Evolutionary conservation across 2,888 invertebrate genomes (phyloP).

Genomic region (Nomada fucata): DNA sequence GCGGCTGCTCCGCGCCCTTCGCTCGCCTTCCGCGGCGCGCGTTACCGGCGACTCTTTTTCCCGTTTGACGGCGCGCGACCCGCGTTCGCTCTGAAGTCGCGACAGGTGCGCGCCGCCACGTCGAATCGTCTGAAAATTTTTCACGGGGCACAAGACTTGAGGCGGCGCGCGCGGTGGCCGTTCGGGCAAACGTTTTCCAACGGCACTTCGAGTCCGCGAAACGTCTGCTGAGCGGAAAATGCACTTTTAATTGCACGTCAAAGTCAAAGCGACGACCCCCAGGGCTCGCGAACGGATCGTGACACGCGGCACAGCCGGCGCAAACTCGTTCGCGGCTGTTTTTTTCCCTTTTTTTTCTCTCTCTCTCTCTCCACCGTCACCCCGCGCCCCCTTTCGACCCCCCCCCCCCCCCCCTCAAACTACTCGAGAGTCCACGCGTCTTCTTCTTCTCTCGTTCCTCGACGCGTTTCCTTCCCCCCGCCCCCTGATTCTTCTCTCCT

Average conservation of each 20-base stretch:
- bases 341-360: not conserved
- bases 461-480: too few relatives aligned
- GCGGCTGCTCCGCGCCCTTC: too few relatives aligned
- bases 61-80: conserved; percentile 13
- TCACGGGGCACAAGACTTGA: conserved; percentile 48
- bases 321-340: conserved; percentile 17
- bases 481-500: not conserved
- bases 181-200: conserved; percentile 63
- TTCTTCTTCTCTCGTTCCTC: not conserved
- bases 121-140: conserved; percentile 63
- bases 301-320: not conserved
- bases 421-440: not conserved
- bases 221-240: conserved; percentile 78
- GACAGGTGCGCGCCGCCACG: conserved; percentile 42
- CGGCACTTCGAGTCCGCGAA: conserved; percentile 70
- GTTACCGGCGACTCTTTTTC: conserved; percentile 31
- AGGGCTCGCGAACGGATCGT: conserved; percentile 12
- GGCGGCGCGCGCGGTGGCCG: conserved; percentile 34
- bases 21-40: not conserved
- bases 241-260: conserved; percentile 81
- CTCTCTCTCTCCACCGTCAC: not conserved
- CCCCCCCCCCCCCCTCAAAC: too few relatives aligned
- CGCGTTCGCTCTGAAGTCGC: conserved; percentile 37
- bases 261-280: conserved; percentile 73
- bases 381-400: not conserved